Conservation (phyloP, 2,113 vertebrate genomes). For the Ariopsis seemanni region DNA sequence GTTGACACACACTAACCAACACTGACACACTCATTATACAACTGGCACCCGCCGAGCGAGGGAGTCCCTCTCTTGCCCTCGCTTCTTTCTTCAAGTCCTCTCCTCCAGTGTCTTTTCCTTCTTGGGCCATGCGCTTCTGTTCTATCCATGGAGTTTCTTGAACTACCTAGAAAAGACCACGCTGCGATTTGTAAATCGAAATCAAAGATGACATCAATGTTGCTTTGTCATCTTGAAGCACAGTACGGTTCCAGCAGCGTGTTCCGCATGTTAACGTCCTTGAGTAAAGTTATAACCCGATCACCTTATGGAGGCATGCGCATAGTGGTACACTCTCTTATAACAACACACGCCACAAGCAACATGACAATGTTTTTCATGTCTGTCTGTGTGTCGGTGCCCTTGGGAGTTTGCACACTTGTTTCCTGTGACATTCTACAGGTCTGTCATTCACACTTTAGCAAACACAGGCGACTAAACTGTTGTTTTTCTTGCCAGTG, state of each 20-base stretch:
- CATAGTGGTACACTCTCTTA: background rate
- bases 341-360: background rate
- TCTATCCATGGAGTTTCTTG: conserved; percentile 13
- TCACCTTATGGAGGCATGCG: background rate
- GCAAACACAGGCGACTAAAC: background rate
- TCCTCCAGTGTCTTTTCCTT: conserved; percentile 38
- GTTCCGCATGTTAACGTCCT: background rate
- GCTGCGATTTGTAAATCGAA: conserved; percentile 20
- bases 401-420: background rate
- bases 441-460: background rate
- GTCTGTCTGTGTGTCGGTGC: background rate
- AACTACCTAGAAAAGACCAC: conserved; percentile 18
- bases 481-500: background rate
- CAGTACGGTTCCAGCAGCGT: background rate
- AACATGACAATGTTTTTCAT: background rate
- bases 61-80: conserved; percentile 44
- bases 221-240: background rate
- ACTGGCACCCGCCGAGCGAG: conserved; percentile 66
- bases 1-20: conserved; percentile 71
- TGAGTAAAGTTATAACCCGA: no score
- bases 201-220: conserved; percentile 5
- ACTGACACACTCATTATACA: conserved; percentile 81
- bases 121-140: conserved; percentile 27
- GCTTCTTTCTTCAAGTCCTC: conserved; percentile 23
- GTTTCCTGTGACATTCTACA: conserved; percentile 2